phyloP scores from a whole-genome alignment of 2,888 invertebrate species.

The Nephrotoma flavescens region DNA sequence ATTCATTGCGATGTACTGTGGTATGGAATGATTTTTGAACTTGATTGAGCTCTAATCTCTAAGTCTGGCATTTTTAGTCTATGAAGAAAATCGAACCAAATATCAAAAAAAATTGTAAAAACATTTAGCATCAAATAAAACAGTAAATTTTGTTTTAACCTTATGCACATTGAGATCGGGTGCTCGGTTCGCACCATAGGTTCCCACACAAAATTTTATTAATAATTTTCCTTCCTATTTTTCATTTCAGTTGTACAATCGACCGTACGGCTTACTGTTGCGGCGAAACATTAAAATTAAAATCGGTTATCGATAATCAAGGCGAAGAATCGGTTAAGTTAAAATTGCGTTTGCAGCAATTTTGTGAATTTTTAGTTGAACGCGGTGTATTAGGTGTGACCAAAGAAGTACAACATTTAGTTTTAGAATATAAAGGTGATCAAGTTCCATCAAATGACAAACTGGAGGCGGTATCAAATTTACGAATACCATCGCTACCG shows the following conservation, averaged over 20 bases:
- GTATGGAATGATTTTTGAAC: no score
- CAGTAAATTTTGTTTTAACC: no score
- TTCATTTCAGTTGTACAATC: slow-evolving; percentile 1
- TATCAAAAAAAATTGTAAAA: no score
- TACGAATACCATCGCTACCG: slow-evolving; percentile 1
- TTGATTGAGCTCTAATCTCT: no score
- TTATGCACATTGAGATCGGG: no score
- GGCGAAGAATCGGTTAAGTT: slow-evolving; percentile 1
- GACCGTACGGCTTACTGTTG: slow-evolving; percentile 2
- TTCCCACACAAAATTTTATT: no score
- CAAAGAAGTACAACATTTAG: slow-evolving; percentile 6
- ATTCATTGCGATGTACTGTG: no score
- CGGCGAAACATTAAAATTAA: slow-evolving; percentile 5
- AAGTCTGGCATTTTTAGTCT: no score
- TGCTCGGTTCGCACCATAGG: no score
- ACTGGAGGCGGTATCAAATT: not conserved
- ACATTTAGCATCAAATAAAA: no score
- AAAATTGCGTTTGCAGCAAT: slow-evolving; percentile 2
- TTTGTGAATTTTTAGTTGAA: slow-evolving; percentile 5
- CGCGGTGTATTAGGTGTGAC: slow-evolving; percentile 4
- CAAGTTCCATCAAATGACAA: not conserved
- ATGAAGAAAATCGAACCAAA: no score
- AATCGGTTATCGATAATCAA: slow-evolving; percentile 5
- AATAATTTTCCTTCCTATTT: not conserved
- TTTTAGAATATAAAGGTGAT: slow-evolving; percentile 5